A percentile compares a stretch with the other conserved stretches of the same genome.
These are phyloP conservation scores for Autographa pulchrina DNA, from an alignment of 2,888 invertebrate species.

Conservation along the genomic window DNA sequence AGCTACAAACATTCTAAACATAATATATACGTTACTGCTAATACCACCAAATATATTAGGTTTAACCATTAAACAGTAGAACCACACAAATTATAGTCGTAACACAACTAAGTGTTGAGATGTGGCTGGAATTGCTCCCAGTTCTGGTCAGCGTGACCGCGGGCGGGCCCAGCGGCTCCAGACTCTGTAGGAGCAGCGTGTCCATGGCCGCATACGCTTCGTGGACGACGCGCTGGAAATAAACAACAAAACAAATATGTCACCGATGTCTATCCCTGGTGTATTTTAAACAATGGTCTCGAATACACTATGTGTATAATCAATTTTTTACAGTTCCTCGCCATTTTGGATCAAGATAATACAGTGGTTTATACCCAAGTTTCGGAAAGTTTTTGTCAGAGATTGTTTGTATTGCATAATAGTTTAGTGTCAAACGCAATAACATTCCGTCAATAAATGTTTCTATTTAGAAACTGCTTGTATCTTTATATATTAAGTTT, in stretches of 20 bases:
- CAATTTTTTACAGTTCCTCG: too few relatives aligned
- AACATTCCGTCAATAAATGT: too few relatives aligned
- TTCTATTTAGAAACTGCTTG: too few relatives aligned
- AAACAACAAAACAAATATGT: background rate
- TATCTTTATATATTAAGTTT: too few relatives aligned
- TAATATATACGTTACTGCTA: slow-evolving; percentile 42
- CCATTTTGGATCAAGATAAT: too few relatives aligned
- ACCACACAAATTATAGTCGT: slow-evolving; percentile 17
- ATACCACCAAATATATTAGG: slow-evolving; percentile 13
- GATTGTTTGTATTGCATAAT: too few relatives aligned
- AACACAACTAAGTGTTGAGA: slow-evolving; percentile 11
- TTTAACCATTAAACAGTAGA: slow-evolving; percentile 32
- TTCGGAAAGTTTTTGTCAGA: too few relatives aligned
- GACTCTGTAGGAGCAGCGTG: slow-evolving; percentile 76
- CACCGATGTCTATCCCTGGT: too few relatives aligned
- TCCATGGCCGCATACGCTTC: slow-evolving; percentile 84
- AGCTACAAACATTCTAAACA: slow-evolving; percentile 26
- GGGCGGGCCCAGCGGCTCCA: slow-evolving; percentile 56
- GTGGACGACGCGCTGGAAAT: slow-evolving; percentile 79
- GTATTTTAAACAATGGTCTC: too few relatives aligned
- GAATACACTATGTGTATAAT: too few relatives aligned
- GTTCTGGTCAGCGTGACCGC: slow-evolving; percentile 50
- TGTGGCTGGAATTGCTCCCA: background rate
- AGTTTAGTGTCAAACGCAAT: too few relatives aligned
- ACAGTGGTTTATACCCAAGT: too few relatives aligned